These are phyloP conservation scores for Myotis brandtii DNA, from an alignment of 2,113 vertebrate species.

Conservation along the genomic window DNA sequence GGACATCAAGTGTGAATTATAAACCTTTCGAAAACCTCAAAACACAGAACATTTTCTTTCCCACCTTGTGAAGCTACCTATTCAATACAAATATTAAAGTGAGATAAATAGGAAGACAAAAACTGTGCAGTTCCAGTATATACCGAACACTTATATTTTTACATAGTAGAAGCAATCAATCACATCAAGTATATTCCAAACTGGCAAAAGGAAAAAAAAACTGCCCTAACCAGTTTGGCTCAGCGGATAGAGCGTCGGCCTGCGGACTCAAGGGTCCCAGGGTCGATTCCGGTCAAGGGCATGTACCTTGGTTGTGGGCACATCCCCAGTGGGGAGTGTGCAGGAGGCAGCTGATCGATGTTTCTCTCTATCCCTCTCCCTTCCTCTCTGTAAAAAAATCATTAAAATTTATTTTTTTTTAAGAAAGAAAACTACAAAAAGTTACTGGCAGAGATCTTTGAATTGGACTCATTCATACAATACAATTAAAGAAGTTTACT, in stretches of 20 bases:
- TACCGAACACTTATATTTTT: background rate
- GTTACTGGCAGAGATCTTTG: background rate
- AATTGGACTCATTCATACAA: background rate
- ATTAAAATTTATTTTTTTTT: too few relatives aligned
- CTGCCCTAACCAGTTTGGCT: too few relatives aligned
- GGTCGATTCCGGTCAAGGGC: too few relatives aligned
- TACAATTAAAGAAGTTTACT: background rate
- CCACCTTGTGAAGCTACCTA: background rate
- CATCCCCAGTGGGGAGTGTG: too few relatives aligned
- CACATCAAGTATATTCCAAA: background rate
- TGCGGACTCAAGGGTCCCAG: too few relatives aligned
- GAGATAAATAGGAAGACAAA: background rate
- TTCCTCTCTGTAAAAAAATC: too few relatives aligned
- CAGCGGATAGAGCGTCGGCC: too few relatives aligned
- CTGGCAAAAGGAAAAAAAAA: background rate
- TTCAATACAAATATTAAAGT: slow-evolving; percentile 4
- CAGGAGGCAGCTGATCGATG: too few relatives aligned
- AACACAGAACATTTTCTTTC: background rate
- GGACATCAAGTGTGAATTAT: slow-evolving; percentile 40
- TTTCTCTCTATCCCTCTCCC: too few relatives aligned
- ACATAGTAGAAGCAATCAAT: background rate
- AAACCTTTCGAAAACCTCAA: background rate
- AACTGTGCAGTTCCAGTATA: background rate
- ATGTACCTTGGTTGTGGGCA: too few relatives aligned
- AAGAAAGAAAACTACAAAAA: background rate